Conservation (phyloP, 2,888 invertebrate species). For the Corbicula japonica region DNA sequence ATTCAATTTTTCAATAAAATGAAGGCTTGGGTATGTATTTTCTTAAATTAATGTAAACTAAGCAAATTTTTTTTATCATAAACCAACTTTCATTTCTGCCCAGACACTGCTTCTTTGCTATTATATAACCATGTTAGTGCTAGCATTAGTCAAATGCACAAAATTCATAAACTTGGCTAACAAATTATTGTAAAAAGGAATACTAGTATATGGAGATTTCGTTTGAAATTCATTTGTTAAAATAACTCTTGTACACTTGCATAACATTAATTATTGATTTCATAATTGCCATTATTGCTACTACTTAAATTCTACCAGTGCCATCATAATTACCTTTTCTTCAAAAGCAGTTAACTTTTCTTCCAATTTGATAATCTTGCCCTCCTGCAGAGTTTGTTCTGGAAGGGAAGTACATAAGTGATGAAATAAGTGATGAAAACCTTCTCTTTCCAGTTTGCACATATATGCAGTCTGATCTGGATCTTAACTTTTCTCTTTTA, state of each 20-base stretch:
- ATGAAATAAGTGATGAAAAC: not conserved
- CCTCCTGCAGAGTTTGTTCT: conserved; percentile 32
- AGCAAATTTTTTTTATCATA: too few species aligned
- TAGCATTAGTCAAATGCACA: too few species aligned
- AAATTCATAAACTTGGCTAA: too few species aligned
- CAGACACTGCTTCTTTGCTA: too few species aligned
- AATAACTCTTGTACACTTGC: not conserved
- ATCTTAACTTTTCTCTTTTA: too few species aligned
- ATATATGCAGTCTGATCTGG: not conserved
- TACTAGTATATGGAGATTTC: not conserved
- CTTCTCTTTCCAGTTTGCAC: not conserved
- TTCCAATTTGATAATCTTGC: conserved; percentile 34
- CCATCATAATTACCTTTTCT: conserved; percentile 44
- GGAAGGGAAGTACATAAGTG: not conserved
- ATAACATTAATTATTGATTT: not conserved
- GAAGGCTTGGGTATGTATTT: too few species aligned
- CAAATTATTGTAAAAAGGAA: not conserved
- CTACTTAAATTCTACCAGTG: not conserved
- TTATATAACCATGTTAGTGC: too few species aligned
- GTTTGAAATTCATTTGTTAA: not conserved
- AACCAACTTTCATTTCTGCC: too few species aligned
- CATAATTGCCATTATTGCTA: not conserved
- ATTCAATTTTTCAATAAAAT: too few species aligned
- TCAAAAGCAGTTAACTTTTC: conserved; percentile 41
- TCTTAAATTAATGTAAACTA: too few species aligned